Base-by-base conservation (phyloP, 1,140 invertebrate species). In the Aphidius gifuensis region DNA sequence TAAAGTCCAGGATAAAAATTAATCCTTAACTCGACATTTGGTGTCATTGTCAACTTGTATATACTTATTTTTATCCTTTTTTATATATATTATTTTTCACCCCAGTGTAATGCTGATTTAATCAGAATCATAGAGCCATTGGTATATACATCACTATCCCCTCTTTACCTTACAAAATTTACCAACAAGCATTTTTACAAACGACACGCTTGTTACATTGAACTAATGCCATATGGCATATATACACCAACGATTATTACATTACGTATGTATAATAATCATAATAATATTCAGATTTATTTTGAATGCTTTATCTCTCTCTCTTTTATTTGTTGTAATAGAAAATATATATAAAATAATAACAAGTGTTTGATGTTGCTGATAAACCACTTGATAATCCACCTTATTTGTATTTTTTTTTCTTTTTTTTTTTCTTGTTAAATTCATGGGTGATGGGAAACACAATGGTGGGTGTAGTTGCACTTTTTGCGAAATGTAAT, bases 191-290 rank as follows among this genome's bases (percentile, higher is more conserved):
- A 32, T 32, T 32, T 32, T 32, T 4, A 32, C 23, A 32, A 32
- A 32, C 23, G 23, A 58, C 60, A 61, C 56, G 56, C 63, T 60
- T 64, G 56, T 54, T 62, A 58, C 64, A 72, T 68, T 65, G 66
- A 64, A 68, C 2, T 32, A 54, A 58, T 62, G 71, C 73, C 77
- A 79, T 79, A 79, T 79, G 77, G 76, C 74, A 50, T 69, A 67
- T 74, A 78, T 79, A 78, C 76, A 79, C 70, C 71, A 53, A 68
- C 74, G 77, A 79, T 79, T 79, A 79, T 79, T 79, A 78, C 77
- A 77, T 79, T 79, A 79, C 69, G 72, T 74, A 77, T 78, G 75
- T 77, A 77, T 66, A 74, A 72, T 71, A 76, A 77, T 76, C 74
- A 79, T 76, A 70, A 70, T 71, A 66, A 69, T 16, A 16, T 16